A percentile compares a stretch with the other conserved stretches of the same genome.
phyloP scores from a whole-genome alignment of 2,113 vertebrate species.

The Melanerpes aurifrons region DNA sequence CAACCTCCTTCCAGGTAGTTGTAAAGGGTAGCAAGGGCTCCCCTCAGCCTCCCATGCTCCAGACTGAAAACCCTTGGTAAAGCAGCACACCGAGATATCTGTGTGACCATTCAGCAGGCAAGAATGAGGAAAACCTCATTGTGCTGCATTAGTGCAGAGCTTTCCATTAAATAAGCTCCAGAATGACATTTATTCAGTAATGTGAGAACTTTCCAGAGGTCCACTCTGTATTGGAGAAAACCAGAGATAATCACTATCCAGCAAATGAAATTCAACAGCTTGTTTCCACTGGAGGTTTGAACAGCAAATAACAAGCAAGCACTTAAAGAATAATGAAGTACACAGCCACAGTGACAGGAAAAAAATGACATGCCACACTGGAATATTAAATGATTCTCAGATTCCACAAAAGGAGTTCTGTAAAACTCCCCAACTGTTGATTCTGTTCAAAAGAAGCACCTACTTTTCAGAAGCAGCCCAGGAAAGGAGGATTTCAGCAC shows the following conservation, averaged over 20 bases:
- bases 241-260: not conserved
- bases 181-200: not conserved
- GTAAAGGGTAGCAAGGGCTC: too few species aligned
- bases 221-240: not conserved
- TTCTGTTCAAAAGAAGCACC: constrained; percentile 1
- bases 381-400: not conserved
- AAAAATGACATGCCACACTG: not conserved
- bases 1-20: too few species aligned
- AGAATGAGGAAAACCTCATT: not conserved
- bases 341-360: not conserved
- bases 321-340: not conserved
- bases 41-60: too few species aligned
- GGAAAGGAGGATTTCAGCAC: not conserved
- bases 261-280: not conserved
- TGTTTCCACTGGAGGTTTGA: not conserved
- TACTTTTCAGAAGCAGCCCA: not conserved
- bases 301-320: not conserved
- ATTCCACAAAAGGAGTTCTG: not conserved
- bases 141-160: not conserved
- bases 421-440: not conserved
- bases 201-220: not conserved
- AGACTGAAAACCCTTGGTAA: not conserved
- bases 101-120: not conserved
- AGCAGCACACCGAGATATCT: not conserved
- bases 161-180: not conserved